A percentile compares a stretch with the other conserved stretches of the same genome.
Evolutionary conservation across 53 echinoderm and acorn worm species (phyloP).

Genomic region (Arbacia lixula): DNA sequence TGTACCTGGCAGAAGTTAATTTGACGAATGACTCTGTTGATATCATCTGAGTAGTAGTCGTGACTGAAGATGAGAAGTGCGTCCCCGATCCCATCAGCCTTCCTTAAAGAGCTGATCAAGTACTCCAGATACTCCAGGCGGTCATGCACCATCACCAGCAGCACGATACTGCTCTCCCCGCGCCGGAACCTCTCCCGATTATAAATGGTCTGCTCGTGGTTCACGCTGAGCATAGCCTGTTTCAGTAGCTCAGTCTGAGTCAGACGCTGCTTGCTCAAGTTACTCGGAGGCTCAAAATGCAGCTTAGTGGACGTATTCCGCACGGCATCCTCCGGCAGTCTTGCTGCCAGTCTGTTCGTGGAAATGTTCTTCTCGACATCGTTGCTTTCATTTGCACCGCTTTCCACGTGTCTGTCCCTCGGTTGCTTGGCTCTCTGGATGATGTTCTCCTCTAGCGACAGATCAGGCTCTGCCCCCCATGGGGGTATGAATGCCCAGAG

Average conservation of each 20-base stretch:
- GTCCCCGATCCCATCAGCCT: constrained; percentile 74
- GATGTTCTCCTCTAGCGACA: not conserved
- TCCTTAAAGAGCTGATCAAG: constrained; percentile 79
- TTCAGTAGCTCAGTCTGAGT: constrained; percentile 57
- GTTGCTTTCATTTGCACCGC: not conserved
- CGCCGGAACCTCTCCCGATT: constrained; percentile 71
- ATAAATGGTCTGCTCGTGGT: constrained; percentile 75
- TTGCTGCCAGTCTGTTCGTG: not conserved
- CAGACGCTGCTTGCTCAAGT: not conserved
- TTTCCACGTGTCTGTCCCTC: not conserved
- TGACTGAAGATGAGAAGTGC: constrained; percentile 92
- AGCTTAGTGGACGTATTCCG: not conserved
- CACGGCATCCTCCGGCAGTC: not conserved
- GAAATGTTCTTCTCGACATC: not conserved
- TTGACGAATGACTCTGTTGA: constrained; percentile 72
- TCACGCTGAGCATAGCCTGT: constrained; percentile 82
- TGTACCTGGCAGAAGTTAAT: constrained; percentile 96
- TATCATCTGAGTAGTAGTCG: constrained; percentile 92
- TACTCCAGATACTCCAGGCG: constrained; percentile 94
- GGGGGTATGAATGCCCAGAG: not conserved
- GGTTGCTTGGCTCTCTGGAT: constrained; percentile 6
- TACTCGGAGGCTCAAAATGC: not conserved
- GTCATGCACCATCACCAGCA: constrained; percentile 96
- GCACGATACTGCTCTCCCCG: constrained; percentile 66
- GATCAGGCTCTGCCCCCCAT: not conserved